These are phyloP conservation scores for Aegithalos caudatus DNA, from an alignment of 2,113 vertebrate species.

Conservation along the genomic window DNA sequence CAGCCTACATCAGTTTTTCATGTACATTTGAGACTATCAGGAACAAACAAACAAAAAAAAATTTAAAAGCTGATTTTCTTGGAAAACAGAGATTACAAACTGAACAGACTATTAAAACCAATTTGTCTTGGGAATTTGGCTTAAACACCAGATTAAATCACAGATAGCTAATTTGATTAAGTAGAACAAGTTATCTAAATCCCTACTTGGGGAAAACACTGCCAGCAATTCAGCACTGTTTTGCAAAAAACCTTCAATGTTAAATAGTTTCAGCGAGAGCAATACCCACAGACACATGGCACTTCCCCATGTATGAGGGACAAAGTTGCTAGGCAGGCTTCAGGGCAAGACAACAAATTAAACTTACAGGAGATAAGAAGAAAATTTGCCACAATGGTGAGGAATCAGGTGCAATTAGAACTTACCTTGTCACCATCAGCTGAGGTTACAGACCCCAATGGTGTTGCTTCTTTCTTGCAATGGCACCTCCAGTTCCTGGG, in stretches of 20 bases:
- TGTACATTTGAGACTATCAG: background rate
- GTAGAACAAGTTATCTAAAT: conserved; percentile 44
- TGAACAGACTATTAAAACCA: background rate
- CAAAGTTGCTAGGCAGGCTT: accelerated
- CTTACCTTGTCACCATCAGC: background rate
- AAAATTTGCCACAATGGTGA: background rate
- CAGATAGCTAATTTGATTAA: conserved; percentile 54
- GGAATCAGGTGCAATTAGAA: background rate
- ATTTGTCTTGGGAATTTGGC: conserved; percentile 9
- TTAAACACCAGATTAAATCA: background rate
- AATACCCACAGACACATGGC: background rate
- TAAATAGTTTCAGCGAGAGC: background rate
- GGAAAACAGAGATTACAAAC: background rate
- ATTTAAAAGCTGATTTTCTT: background rate
- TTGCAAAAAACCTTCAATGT: background rate
- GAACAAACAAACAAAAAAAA: background rate
- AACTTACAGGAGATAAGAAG: background rate
- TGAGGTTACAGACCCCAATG: accelerated
- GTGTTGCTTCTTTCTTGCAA: background rate
- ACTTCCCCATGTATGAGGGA: background rate
- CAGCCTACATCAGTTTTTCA: background rate
- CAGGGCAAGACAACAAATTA: background rate
- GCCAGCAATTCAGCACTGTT: background rate
- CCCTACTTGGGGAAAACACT: background rate
- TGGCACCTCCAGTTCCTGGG: background rate